These are phyloP conservation scores for Tipula vernalis DNA, from an alignment of 2,888 invertebrate species.

Conservation along the genomic window DNA sequence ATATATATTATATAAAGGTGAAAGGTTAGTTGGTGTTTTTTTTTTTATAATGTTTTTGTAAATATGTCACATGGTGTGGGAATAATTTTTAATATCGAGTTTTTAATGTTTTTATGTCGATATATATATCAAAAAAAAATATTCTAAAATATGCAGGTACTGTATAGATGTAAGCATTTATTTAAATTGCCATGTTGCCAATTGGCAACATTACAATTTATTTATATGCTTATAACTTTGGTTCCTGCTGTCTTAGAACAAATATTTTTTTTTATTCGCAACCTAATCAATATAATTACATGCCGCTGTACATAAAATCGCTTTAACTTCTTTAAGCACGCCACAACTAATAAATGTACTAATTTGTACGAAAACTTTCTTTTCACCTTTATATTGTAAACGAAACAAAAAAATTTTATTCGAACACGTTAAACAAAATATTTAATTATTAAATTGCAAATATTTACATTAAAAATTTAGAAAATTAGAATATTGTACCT, in stretches of 20 bases:
- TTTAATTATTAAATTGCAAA: neutral
- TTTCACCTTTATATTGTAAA: neutral
- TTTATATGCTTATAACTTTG: neutral
- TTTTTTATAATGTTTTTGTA: neutral
- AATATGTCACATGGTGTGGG: neutral
- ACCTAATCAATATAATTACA: neutral
- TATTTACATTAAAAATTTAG: neutral
- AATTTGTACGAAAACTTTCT: neutral
- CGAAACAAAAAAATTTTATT: neutral
- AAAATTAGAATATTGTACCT: neutral
- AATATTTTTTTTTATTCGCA: neutral
- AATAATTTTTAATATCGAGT: neutral
- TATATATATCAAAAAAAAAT: neutral
- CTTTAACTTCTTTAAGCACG: neutral
- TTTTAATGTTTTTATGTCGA: neutral
- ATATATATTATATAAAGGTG: neutral
- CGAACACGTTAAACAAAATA: neutral
- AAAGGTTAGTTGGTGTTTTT: neutral
- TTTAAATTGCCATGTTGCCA: neutral
- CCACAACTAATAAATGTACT: neutral
- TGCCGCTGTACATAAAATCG: neutral
- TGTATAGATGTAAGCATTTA: neutral
- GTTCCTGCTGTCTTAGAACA: neutral
- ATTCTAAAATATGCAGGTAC: neutral
- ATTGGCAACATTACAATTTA: neutral